Conservation (phyloP, 1,140 invertebrate genomes). For the Aethina tumida region DNA sequence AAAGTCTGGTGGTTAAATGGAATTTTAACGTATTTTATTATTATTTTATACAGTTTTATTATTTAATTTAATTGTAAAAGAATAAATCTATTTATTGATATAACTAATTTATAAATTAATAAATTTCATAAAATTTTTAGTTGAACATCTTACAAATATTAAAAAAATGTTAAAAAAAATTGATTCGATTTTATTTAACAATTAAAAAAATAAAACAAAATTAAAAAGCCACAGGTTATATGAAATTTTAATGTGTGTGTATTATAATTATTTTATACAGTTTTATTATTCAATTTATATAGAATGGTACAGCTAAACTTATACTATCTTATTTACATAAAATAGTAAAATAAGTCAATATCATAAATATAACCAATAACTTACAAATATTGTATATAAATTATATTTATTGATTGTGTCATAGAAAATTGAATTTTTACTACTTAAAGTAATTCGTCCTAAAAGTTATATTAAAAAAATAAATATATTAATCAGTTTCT, state of each 20-base stretch:
- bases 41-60: too few relatives aligned
- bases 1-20: too few relatives aligned
- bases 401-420: not conserved
- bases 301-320: not conserved
- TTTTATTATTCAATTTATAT: conserved; percentile 1
- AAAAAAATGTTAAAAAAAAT: too few relatives aligned
- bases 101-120: too few relatives aligned
- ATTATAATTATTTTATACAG: too few relatives aligned
- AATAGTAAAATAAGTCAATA: conserved; percentile 1
- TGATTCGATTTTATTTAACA: too few relatives aligned
- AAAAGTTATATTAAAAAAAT: conserved; percentile 1
- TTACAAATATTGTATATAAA: not conserved
- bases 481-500: not conserved
- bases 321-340: not conserved
- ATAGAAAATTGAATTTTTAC: not conserved
- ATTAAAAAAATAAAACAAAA: not conserved
- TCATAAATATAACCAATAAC: not conserved
- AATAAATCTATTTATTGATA: too few relatives aligned
- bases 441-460: not conserved
- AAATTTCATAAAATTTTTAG: too few relatives aligned
- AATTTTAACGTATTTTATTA: too few relatives aligned
- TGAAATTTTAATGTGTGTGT: not conserved
- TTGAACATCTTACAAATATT: too few relatives aligned
- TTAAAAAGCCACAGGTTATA: not conserved
- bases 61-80: too few relatives aligned